Percentiles rank a stretch among this genome's conserved stretches.
These are phyloP conservation scores for Ooceraea biroi DNA, from an alignment of 1,140 invertebrate genomes.

Conservation along the genomic window DNA sequence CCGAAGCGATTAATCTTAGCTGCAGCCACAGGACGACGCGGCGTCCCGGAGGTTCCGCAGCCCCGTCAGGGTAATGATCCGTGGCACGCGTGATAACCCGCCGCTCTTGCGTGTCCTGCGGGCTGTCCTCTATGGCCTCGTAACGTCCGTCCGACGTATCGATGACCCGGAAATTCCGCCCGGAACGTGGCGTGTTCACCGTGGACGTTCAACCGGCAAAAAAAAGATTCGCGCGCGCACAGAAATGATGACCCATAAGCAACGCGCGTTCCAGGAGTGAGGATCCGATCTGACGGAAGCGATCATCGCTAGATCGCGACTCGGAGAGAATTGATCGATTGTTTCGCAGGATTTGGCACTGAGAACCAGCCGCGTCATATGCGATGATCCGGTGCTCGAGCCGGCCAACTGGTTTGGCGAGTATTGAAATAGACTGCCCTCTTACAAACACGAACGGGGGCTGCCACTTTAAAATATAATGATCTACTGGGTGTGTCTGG, in stretches of 20 bases:
- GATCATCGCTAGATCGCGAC: not conserved
- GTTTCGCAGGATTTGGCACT: slow-evolving; percentile 62
- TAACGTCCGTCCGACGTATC: slow-evolving; percentile 66
- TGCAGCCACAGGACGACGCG: slow-evolving; percentile 66
- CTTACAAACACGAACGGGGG: slow-evolving; percentile 35
- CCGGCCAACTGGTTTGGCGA: slow-evolving; percentile 73
- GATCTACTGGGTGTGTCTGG: slow-evolving; percentile 70
- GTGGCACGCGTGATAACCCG: slow-evolving; percentile 82
- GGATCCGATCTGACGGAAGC: too few relatives aligned
- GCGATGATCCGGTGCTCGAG: slow-evolving; percentile 66
- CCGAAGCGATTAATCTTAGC: slow-evolving; percentile 83
- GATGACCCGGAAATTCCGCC: slow-evolving; percentile 72
- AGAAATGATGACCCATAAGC: not conserved
- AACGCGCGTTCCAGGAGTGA: not conserved
- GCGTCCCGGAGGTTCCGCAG: slow-evolving; percentile 66
- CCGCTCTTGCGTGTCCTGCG: slow-evolving; percentile 62
- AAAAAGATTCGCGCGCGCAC: slow-evolving; percentile 11
- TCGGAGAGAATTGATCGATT: slow-evolving; percentile 57
- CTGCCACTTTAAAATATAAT: slow-evolving; percentile 61
- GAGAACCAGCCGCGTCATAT: slow-evolving; percentile 69
- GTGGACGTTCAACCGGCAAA: not conserved
- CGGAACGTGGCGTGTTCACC: slow-evolving; percentile 17
- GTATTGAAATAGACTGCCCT: slow-evolving; percentile 79
- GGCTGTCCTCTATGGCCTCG: slow-evolving; percentile 67
- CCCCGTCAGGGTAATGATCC: slow-evolving; percentile 82